Percentiles rank a stretch among this genome's conserved stretches.
phyloP scores from a whole-genome alignment of 2,797 vertebrate species.

The Myotis vivesi region DNA sequence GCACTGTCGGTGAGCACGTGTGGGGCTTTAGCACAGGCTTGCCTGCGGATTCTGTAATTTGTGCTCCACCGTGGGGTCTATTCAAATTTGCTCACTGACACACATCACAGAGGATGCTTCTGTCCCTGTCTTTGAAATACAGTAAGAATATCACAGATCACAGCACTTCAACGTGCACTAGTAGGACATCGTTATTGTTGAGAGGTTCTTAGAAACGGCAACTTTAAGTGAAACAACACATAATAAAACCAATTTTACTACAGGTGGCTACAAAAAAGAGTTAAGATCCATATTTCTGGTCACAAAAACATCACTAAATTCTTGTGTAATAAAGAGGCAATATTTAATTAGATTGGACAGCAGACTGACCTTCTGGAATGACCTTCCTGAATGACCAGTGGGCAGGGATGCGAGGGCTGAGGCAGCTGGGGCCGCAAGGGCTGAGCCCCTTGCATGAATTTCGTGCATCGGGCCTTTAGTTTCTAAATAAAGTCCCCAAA shows the following conservation, averaged over 20 bases:
- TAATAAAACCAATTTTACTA: not conserved
- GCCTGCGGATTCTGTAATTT: not conserved
- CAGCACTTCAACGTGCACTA: not conserved
- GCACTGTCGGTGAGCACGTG: accelerated
- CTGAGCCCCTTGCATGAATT: no score
- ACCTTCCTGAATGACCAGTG: no score
- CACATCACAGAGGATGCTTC: not conserved
- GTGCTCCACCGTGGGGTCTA: not conserved
- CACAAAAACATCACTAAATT: not conserved
- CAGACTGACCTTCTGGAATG: no score
- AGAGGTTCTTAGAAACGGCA: not conserved
- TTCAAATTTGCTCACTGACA: not conserved
- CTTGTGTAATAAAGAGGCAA: no score
- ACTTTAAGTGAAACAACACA: not conserved
- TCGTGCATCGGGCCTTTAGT: no score
- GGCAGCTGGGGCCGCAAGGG: no score
- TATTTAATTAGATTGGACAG: no score
- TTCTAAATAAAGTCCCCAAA: not conserved
- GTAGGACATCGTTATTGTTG: not conserved
- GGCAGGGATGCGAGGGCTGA: no score
- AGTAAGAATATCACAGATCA: not conserved
- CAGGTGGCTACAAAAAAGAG: not conserved
- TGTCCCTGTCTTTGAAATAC: not conserved
- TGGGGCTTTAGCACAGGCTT: not conserved
- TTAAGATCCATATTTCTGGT: not conserved